Conservation (phyloP, 2,113 vertebrate species). For the Ursus arctos region DNA sequence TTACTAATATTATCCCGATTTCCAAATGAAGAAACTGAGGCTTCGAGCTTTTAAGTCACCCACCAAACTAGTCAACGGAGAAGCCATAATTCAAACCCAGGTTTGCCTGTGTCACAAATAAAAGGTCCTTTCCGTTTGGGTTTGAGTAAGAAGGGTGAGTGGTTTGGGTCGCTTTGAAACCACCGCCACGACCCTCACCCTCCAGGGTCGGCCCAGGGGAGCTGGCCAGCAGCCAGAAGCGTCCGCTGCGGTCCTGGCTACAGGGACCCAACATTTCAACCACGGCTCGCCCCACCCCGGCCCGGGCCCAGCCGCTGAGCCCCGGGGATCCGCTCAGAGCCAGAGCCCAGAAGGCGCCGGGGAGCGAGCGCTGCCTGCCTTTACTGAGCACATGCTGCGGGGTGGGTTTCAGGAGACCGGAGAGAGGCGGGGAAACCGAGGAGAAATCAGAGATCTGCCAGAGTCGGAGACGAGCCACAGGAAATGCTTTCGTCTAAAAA, state of each 20-base stretch:
- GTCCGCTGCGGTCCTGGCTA: background rate
- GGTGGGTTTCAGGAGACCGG: slow-evolving; percentile 63
- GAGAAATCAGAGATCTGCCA: slow-evolving; percentile 75
- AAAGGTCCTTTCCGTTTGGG: background rate
- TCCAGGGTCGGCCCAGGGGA: background rate
- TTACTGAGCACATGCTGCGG: background rate
- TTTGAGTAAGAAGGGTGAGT: background rate
- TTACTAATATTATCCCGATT: background rate
- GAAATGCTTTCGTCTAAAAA: slow-evolving; percentile 76
- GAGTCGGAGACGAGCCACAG: slow-evolving; percentile 67
- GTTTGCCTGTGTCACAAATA: background rate
- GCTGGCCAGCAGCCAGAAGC: background rate
- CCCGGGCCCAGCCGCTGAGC: background rate
- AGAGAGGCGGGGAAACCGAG: slow-evolving; percentile 13
- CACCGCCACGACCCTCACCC: background rate
- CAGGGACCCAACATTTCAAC: background rate
- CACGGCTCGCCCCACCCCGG: background rate
- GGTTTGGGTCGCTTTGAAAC: background rate
- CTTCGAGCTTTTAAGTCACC: background rate
- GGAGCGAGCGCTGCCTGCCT: background rate
- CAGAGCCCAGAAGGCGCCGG: background rate
- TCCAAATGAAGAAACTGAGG: background rate
- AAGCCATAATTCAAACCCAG: background rate
- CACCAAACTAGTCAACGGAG: background rate
- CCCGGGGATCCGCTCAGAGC: background rate